Conservation (phyloP, 2,888 invertebrate species). For the Lithophane leautieri region DNA sequence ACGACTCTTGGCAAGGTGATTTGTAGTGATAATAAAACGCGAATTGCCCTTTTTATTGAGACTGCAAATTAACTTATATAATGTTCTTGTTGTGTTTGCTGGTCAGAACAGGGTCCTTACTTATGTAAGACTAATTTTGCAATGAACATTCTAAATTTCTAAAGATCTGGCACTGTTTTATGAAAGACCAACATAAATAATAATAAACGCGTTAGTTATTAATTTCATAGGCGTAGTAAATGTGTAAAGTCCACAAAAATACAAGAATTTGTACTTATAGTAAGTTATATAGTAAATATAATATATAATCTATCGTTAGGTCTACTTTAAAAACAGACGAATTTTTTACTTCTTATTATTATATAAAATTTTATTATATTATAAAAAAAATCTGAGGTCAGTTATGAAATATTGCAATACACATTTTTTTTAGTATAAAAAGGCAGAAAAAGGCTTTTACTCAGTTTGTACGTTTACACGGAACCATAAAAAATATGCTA, state of each 20-base stretch:
- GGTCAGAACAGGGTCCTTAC: background rate
- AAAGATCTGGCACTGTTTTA: background rate
- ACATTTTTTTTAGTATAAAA: background rate
- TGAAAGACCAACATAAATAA: background rate
- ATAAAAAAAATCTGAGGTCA: no score
- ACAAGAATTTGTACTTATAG: background rate
- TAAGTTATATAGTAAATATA: no score
- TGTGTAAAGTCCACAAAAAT: background rate
- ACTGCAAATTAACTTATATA: constrained; percentile 47
- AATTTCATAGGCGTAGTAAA: background rate
- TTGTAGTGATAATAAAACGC: constrained; percentile 56
- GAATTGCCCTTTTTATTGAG: constrained; percentile 53
- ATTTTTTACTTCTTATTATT: no score
- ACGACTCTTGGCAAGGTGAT: constrained; percentile 51
- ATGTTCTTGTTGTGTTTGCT: constrained; percentile 14
- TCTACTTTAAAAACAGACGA: background rate
- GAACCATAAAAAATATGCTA: constrained; percentile 25
- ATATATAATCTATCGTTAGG: background rate
- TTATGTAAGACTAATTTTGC: constrained; percentile 8
- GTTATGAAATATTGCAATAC: no score
- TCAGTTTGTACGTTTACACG: background rate
- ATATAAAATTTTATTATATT: no score
- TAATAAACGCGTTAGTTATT: background rate
- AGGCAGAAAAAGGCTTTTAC: background rate
- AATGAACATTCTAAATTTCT: background rate